A percentile compares a stretch with the other conserved stretches of the same genome.
phyloP scores from a whole-genome alignment of 1,140 invertebrate species.

The Cecropterus lyciades region DNA sequence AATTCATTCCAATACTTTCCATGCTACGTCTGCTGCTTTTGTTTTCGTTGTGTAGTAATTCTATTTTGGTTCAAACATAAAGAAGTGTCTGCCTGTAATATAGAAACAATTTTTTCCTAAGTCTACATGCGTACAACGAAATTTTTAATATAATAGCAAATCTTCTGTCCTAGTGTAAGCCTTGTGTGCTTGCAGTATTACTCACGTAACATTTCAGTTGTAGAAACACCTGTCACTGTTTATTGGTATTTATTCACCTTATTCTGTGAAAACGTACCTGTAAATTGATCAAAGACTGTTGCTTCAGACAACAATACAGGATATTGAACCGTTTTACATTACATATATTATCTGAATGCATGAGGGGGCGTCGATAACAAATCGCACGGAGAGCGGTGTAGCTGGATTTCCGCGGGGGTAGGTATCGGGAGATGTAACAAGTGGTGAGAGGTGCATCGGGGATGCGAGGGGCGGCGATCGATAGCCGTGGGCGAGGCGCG shows the following conservation, averaged over 20 bases:
- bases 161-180: too few species aligned
- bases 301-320: neutral
- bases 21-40: neutral
- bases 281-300: neutral
- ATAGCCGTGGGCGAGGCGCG: conserved; percentile 52
- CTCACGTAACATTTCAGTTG: neutral
- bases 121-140: too few species aligned
- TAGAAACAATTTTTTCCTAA: too few species aligned
- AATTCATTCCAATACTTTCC: neutral
- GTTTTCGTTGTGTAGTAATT: too few species aligned
- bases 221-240: neutral
- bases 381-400: neutral
- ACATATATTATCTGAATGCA: neutral
- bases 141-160: too few species aligned
- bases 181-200: too few species aligned
- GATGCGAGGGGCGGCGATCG: conserved; percentile 57
- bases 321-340: neutral
- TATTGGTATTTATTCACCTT: neutral
- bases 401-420: conserved; percentile 1
- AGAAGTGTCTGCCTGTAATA: too few species aligned
- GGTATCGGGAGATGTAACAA: conserved; percentile 62
- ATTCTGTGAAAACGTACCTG: neutral
- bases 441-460: conserved; percentile 62
- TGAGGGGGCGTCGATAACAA: conserved; percentile 10
- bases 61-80: too few species aligned